These are phyloP conservation scores for Protomyctophum bolini DNA, from an alignment of 2,113 vertebrate species.

Conservation along the genomic window DNA sequence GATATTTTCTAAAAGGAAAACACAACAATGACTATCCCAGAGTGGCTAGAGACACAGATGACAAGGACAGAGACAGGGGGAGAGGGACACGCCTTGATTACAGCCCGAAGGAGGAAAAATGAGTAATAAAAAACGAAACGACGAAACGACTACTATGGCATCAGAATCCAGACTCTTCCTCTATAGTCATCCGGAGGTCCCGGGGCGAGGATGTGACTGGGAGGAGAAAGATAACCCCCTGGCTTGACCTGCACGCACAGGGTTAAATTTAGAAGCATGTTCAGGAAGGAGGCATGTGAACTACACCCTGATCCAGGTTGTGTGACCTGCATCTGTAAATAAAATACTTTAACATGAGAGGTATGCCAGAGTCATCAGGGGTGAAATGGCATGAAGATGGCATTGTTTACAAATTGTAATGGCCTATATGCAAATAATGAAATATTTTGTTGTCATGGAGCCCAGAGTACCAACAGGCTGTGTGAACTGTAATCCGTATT, in stretches of 20 bases:
- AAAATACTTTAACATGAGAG: not conserved
- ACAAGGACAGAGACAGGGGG: not conserved
- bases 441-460: too few species aligned
- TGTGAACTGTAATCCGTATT: too few species aligned
- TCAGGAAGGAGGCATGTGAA: slow-evolving; percentile 67
- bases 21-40: not conserved
- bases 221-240: slow-evolving; percentile 39
- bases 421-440: too few species aligned
- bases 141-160: slow-evolving; percentile 6
- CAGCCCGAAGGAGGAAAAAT: slow-evolving; percentile 33
- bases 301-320: slow-evolving; percentile 37
- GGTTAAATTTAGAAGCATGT: slow-evolving; percentile 57
- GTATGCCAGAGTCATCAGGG: not conserved
- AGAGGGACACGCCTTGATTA: slow-evolving; percentile 34
- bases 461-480: too few species aligned
- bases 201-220: slow-evolving; percentile 41
- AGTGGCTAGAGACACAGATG: slow-evolving; percentile 36
- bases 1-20: too few species aligned
- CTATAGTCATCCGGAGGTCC: slow-evolving; percentile 49
- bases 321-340: slow-evolving; percentile 14
- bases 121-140: not conserved
- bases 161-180: slow-evolving; percentile 17
- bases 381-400: too few species aligned
- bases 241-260: slow-evolving; percentile 29
- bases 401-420: too few species aligned